Base-by-base conservation (phyloP, 1,140 invertebrate species). In the Ditylenchus dipsaci region DNA sequence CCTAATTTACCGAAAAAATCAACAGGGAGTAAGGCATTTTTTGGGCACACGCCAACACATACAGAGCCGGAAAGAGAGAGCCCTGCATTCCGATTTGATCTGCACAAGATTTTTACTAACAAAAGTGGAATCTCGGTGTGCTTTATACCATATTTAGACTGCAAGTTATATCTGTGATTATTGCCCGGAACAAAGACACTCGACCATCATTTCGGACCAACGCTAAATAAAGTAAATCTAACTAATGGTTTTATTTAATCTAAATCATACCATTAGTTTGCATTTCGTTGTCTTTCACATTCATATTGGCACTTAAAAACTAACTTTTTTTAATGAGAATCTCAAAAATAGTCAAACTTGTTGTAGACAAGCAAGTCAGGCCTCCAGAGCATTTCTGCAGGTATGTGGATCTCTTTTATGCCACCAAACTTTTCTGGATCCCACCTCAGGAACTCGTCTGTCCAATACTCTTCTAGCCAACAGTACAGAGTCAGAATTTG, bases 111-210 rank as follows among this genome's bases (percentile, higher is more conserved):
- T 38, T 38, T 38, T 38, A 11, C 33, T 38, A n/a, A n/a, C n/a
- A n/a, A n/a, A n/a, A n/a, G n/a, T n/a, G n/a, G n/a, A n/a, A n/a
- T n/a, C n/a, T n/a, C n/a, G n/a, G n/a, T n/a, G n/a, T n/a, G n/a
- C n/a, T n/a, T n/a, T n/a, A n/a, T 26, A 76, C 65, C 67, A 76
- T 43, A 75, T 64, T 72, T 29, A 80, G 66, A 67, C 72, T 63
- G 70, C 79, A 81, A 17, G 78, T 81, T 23, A 81, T 80, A 57
- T 82, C 78, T 21, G 80, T 81, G 45, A 81, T 78, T 17, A 81
- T 81, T 13, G 79, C 79, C 38, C 78, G 72, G 47, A 77, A 80
- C 17, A 79, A 58, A n/a, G 78, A 82, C 58, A 81, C 75, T 23
- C 71, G 65, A 26, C 79, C 79, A 45, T 77, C 77, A 47, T 69